Evolutionary conservation across 2,797 vertebrate species (phyloP).

Genomic region (Bucorvus abyssinicus): DNA sequence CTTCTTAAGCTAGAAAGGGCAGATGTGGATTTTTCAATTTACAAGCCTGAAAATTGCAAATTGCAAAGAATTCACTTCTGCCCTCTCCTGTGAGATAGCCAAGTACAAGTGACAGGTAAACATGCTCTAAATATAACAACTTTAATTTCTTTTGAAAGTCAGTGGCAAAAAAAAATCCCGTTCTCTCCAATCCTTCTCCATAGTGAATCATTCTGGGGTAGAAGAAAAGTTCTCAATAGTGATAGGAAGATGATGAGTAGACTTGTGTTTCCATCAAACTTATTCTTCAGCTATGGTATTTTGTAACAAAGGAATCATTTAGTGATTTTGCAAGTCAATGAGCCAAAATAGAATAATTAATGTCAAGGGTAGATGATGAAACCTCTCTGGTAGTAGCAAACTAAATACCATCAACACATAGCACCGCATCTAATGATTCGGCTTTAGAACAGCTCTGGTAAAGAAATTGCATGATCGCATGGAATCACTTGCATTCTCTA

Average conservation of each 20-base stretch:
- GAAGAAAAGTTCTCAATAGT: neutral
- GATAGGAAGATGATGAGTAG: neutral
- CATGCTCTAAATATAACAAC: slow-evolving; percentile 6
- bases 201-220: neutral
- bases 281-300: neutral
- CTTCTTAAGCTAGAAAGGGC: slow-evolving; percentile 17
- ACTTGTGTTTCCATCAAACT: neutral
- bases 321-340: slow-evolving; percentile 50
- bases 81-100: slow-evolving; percentile 1
- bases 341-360: slow-evolving; percentile 59
- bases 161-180: neutral
- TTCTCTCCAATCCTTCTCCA: neutral
- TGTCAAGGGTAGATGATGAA: slow-evolving; percentile 23
- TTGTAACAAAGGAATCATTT: slow-evolving; percentile 37
- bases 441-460: neutral
- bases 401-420: slow-evolving; percentile 11
- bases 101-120: slow-evolving; percentile 3
- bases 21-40: slow-evolving; percentile 39
- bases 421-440: neutral
- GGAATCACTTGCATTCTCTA: neutral
- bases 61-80: slow-evolving; percentile 33
- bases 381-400: neutral
- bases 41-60: slow-evolving; percentile 39
- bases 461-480: neutral
- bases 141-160: slow-evolving; percentile 8